These are phyloP conservation scores for Antechinus flavipes DNA, from an alignment of 2,113 vertebrate genomes.

Conservation along the genomic window DNA sequence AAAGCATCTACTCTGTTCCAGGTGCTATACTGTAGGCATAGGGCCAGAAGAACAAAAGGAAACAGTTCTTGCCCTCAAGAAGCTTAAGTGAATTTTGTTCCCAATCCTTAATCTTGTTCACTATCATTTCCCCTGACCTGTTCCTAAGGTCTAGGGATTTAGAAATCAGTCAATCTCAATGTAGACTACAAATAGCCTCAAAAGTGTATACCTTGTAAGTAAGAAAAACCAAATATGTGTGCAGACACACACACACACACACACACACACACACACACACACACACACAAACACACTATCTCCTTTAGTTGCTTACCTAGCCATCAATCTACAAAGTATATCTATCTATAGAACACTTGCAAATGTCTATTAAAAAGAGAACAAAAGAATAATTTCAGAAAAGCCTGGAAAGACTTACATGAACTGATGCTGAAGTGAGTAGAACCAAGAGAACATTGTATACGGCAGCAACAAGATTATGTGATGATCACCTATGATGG, in stretches of 20 bases:
- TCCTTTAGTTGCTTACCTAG: neutral
- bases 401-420: no score
- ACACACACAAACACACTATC: no score
- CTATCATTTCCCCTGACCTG: neutral
- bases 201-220: neutral
- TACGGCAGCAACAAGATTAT: no score
- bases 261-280: neutral
- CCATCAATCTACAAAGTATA: neutral
- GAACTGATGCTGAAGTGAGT: no score
- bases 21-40: neutral
- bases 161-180: neutral
- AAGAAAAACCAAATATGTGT: conserved; percentile 19
- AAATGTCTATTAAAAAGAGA: conserved; percentile 22
- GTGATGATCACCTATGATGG: no score
- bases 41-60: neutral
- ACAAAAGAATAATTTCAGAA: no score
- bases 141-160: neutral
- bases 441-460: no score
- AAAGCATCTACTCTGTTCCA: neutral
- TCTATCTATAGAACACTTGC: neutral
- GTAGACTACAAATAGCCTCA: neutral
- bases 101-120: neutral
- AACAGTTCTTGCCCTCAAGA: neutral
- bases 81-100: neutral
- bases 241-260: neutral